Evolutionary conservation across 2,797 vertebrate species (phyloP).

Genomic region (Sebastes diploproa): DNA sequence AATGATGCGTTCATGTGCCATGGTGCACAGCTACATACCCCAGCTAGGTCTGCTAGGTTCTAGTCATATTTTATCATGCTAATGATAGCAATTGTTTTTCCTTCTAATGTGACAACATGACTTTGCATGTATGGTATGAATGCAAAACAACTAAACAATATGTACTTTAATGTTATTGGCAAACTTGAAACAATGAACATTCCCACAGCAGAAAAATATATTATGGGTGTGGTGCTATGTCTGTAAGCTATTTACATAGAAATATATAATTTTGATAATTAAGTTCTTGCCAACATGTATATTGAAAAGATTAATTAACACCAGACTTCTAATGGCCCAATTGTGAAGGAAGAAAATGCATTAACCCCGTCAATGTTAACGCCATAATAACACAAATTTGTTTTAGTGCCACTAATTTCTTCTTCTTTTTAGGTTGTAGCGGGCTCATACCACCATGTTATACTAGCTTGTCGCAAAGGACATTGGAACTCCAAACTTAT

Average conservation of each 20-base stretch:
- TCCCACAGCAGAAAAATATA: background rate
- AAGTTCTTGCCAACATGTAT: background rate
- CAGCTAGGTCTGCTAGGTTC: background rate
- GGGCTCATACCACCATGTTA: too few species aligned
- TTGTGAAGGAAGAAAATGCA: background rate
- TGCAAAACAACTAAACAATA: background rate
- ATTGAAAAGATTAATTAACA: background rate
- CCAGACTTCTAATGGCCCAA: background rate
- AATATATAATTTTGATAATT: background rate
- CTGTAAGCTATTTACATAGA: background rate
- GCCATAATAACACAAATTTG: too few species aligned
- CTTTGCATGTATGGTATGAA: background rate
- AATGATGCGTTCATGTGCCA: background rate
- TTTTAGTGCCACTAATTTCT: too few species aligned
- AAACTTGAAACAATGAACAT: background rate
- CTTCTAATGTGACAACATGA: background rate
- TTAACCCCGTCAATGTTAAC: too few species aligned
- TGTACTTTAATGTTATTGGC: background rate
- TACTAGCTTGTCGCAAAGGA: too few species aligned
- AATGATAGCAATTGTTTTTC: background rate
- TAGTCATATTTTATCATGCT: background rate
- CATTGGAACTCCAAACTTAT: too few species aligned
- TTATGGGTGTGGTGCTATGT: background rate
- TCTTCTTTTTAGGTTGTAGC: too few species aligned
- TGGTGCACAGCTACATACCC: background rate